These are phyloP conservation scores for Danio albolineatus DNA, from an alignment of 2,797 vertebrate species.

Conservation along the genomic window DNA sequence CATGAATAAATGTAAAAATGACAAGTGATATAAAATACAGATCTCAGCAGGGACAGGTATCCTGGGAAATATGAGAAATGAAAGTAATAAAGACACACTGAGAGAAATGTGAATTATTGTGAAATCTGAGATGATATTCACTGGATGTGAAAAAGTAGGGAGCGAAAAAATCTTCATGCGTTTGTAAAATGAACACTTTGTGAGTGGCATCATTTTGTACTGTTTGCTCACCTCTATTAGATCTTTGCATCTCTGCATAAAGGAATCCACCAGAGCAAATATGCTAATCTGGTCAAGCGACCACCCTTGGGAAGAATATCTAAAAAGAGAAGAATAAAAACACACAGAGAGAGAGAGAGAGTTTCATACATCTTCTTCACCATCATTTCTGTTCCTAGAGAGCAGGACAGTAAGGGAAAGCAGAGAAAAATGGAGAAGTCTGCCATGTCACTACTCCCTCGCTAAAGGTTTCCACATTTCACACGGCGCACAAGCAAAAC, in stretches of 20 bases:
- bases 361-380: slow-evolving; percentile 30
- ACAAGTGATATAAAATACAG: slow-evolving; percentile 29
- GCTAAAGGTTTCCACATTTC: slow-evolving; percentile 49
- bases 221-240: slow-evolving; percentile 84
- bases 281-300: slow-evolving; percentile 81
- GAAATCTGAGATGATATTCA: slow-evolving; percentile 46
- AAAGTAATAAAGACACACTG: slow-evolving; percentile 53
- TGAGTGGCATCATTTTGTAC: slow-evolving; percentile 7
- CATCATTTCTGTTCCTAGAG: slow-evolving; percentile 10
- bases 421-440: slow-evolving; percentile 35
- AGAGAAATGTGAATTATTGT: slow-evolving; percentile 12
- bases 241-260: slow-evolving; percentile 86
- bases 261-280: slow-evolving; percentile 85
- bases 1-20: slow-evolving; percentile 50
- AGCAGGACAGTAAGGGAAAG: slow-evolving; percentile 16
- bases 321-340: slow-evolving; percentile 62
- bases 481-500: slow-evolving; percentile 59
- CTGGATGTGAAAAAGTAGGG: not conserved
- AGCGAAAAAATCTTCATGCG: not conserved
- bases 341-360: slow-evolving; percentile 5
- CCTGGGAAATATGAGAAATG: slow-evolving; percentile 45
- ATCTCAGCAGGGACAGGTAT: slow-evolving; percentile 29
- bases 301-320: slow-evolving; percentile 80
- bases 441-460: slow-evolving; percentile 41
- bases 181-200: slow-evolving; percentile 27